Base-by-base conservation (phyloP, 2,113 vertebrate genomes). In the Hippolais icterina region DNA sequence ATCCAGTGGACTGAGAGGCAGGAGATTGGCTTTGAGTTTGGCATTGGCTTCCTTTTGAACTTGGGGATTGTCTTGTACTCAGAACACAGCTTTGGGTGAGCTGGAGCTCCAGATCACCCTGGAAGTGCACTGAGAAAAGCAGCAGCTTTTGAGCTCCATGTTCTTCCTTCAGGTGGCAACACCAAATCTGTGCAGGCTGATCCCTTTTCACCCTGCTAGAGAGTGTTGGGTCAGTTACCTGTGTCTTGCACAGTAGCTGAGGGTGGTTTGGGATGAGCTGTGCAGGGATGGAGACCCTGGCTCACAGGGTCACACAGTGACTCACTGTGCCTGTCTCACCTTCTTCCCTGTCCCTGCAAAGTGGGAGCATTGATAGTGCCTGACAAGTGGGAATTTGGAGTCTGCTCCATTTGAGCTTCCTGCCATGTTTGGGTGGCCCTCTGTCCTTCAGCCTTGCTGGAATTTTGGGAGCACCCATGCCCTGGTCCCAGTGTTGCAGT, bases 151-250 rank as follows among this genome's bases (percentile, higher is more conserved):
- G 56, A 76, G 15, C 35, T 49, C 16, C 2, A 1, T 25, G 44
- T n/a, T 27, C 27, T 68, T 87, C 16, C 39, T 70, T 41, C 27
- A 23, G 29, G 4, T 76, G 33, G n/a, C 22, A 80, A 2, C 52
- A 37, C 28, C 68, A 29, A 25, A 31, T 78, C 25, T 91, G 31
- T 56, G 15, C 14, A 4, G 11, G 10, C 1, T 19, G 27, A 27
- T 57, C 17, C 20, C 24, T 72, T 83, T 27, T 77, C 3, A 1
- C 64, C 23, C 22, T 0, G 0, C 27, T 35, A 23, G 7, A 11
- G 33, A 10, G 37, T 44, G 18, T 2, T 3, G 31, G 39, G 29
- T 39, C 21, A 56, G n/a, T 66, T 14, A 4, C 9, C 52, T 60
- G 29, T 28, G 27, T 47, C 17, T 69, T 61, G 47, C 17, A 12